Evolutionary conservation across 2,113 vertebrate species (phyloP).

Genomic region (Ictidomys tridecemlineatus): DNA sequence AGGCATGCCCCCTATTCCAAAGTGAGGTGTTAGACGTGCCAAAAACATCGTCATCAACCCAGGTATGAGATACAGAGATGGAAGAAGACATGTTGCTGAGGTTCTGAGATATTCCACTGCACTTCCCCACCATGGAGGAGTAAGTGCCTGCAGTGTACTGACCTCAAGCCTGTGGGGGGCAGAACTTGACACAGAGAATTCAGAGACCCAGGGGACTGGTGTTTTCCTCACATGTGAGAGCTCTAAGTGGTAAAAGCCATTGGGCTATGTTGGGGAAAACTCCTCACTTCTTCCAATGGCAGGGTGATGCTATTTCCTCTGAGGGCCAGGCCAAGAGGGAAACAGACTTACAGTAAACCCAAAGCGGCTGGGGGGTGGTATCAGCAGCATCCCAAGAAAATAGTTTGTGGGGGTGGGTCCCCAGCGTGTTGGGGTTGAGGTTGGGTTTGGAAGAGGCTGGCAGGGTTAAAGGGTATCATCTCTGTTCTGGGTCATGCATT

Average conservation of each 20-base stretch:
- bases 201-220: too few relatives aligned
- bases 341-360: background rate
- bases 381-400: background rate
- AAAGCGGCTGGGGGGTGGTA: background rate
- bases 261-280: background rate
- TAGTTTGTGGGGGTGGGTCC: background rate
- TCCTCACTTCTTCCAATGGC: background rate
- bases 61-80: background rate
- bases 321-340: background rate
- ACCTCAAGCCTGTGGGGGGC: background rate
- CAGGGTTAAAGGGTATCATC: background rate
- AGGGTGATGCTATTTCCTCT: background rate
- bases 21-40: background rate
- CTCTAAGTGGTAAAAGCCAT: background rate
- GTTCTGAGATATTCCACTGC: background rate
- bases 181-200: background rate
- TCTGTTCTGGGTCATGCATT: background rate
- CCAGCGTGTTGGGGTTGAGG: background rate
- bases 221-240: background rate
- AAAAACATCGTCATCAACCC: background rate
- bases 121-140: background rate
- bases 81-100: background rate
- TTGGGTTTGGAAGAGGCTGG: background rate
- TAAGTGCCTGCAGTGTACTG: background rate
- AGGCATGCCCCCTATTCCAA: background rate